These are phyloP conservation scores for Sterna hirundo DNA, from an alignment of 2,113 vertebrate species.

Conservation along the genomic window DNA sequence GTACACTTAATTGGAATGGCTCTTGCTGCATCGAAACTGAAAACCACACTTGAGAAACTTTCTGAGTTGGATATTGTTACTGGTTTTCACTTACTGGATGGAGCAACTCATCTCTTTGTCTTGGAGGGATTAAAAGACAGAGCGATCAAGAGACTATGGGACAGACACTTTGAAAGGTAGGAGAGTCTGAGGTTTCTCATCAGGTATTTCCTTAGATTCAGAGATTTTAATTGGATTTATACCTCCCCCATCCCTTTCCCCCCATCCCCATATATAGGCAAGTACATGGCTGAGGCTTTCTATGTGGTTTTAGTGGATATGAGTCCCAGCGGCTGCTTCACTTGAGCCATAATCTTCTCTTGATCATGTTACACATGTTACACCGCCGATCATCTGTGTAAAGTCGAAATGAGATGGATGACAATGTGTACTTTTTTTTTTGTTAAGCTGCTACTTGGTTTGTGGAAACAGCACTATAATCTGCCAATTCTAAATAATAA, in stretches of 20 bases:
- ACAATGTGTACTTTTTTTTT: background rate
- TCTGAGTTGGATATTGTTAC: slow-evolving; percentile 77
- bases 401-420: background rate
- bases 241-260: background rate
- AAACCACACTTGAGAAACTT: slow-evolving; percentile 39
- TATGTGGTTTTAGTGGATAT: background rate
- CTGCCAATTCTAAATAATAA: background rate
- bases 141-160: slow-evolving; percentile 79
- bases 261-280: background rate
- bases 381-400: background rate
- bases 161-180: slow-evolving; percentile 62
- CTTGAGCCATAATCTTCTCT: background rate
- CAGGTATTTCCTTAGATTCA: background rate
- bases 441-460: background rate
- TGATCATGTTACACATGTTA: background rate
- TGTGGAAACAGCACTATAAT: background rate
- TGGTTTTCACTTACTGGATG: slow-evolving; percentile 84
- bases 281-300: background rate
- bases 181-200: background rate
- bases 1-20: slow-evolving; percentile 7
- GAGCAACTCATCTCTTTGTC: slow-evolving; percentile 77
- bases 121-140: slow-evolving; percentile 83
- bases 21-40: slow-evolving; percentile 64
- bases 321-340: background rate
- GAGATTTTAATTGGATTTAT: background rate